A percentile compares a stretch with the other conserved stretches of the same genome.
Evolutionary conservation across 1,140 invertebrate genomes (phyloP).

Genomic region (Drosophila santomea): DNA sequence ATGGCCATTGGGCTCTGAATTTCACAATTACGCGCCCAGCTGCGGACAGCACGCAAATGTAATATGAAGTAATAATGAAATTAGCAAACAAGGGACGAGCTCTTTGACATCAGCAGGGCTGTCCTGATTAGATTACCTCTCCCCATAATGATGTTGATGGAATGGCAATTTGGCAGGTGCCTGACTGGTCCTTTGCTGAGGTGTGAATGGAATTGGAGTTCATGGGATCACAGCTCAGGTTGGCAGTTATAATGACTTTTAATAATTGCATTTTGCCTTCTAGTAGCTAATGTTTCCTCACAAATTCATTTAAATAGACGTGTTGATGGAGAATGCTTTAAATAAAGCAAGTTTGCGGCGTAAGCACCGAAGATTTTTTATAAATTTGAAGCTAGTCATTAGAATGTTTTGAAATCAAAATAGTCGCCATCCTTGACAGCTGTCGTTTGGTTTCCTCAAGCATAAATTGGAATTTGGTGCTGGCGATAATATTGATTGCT

Average conservation of each 20-base stretch:
- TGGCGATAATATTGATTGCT: slow-evolving; percentile 65
- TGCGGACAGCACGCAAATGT: slow-evolving; percentile 40
- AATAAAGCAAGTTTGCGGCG: too few relatives aligned
- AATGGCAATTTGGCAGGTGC: slow-evolving; percentile 22
- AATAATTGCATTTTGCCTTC: neutral
- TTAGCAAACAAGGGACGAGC: slow-evolving; percentile 39
- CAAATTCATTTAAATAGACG: neutral
- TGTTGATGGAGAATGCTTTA: neutral
- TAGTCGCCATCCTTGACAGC: slow-evolving; percentile 7
- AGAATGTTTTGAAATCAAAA: slow-evolving; percentile 4
- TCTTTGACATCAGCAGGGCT: slow-evolving; percentile 27
- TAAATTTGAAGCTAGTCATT: too few relatives aligned
- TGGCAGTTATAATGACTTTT: slow-evolving; percentile 4
- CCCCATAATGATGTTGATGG: slow-evolving; percentile 4
- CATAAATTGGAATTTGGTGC: slow-evolving; percentile 12
- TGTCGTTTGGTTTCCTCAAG: neutral
- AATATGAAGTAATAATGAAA: slow-evolving; percentile 59
- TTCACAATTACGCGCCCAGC: slow-evolving; percentile 19
- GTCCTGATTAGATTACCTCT: slow-evolving; percentile 37
- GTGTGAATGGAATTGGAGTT: slow-evolving; percentile 37
- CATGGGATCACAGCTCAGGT: slow-evolving; percentile 16
- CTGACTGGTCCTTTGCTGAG: neutral
- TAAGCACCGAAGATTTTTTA: too few relatives aligned
- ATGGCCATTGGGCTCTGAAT: slow-evolving; percentile 53
- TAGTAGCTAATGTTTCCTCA: neutral